Evolutionary conservation across 2,797 vertebrate genomes (phyloP).

Genomic region (Lacerta agilis): DNA sequence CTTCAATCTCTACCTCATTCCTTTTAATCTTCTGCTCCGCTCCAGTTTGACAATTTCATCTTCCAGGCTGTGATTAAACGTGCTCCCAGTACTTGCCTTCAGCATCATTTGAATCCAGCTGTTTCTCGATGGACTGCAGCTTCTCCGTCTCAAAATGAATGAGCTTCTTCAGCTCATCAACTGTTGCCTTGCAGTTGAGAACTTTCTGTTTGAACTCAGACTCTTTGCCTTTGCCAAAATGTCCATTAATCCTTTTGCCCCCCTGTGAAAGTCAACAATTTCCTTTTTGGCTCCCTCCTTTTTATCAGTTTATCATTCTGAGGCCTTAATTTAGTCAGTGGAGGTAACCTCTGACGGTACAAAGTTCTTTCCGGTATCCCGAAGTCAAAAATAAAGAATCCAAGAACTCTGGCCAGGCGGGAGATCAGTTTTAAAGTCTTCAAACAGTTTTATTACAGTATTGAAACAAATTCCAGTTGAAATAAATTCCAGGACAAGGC

Average conservation of each 20-base stretch:
- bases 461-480: too few relatives aligned
- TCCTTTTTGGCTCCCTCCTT: constrained; percentile 92
- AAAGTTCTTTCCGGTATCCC: constrained; percentile 91
- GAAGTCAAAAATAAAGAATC: too few relatives aligned
- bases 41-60: constrained; percentile 92
- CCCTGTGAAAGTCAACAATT: constrained; percentile 96
- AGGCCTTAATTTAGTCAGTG: constrained; percentile 92
- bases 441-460: too few relatives aligned
- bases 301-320: constrained; percentile 88
- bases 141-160: constrained; percentile 92
- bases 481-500: too few relatives aligned
- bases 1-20: constrained; percentile 94
- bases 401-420: too few relatives aligned
- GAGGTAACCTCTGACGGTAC: constrained; percentile 93
- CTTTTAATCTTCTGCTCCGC: constrained; percentile 92
- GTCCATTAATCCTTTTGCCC: constrained; percentile 92
- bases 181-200: constrained; percentile 83
- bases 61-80: constrained; percentile 76
- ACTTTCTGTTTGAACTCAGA: constrained; percentile 86
- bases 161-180: constrained; percentile 89
- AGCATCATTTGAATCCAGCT: constrained; percentile 86
- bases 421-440: too few relatives aligned
- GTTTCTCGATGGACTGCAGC: constrained; percentile 87
- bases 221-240: constrained; percentile 88
- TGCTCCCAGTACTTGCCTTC: constrained; percentile 89